Conservation (phyloP, 2,888 invertebrate genomes). For the Allygus modestus region DNA sequence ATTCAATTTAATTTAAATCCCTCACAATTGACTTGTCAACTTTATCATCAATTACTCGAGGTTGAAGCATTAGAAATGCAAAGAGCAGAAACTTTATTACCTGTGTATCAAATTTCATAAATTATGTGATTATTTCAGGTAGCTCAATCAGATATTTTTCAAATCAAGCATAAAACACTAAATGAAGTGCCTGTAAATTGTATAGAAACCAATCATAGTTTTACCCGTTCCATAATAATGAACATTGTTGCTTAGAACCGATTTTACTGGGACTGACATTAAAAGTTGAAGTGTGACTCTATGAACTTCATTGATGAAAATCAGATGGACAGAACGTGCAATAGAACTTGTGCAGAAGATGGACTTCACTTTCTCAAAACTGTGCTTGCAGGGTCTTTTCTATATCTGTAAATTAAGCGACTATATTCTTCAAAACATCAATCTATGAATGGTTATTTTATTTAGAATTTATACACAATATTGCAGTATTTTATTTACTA, state of each 20-base stretch:
- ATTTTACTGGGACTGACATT: neutral
- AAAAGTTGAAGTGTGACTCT: neutral
- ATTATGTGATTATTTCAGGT: too few relatives aligned
- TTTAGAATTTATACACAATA: conserved; percentile 16
- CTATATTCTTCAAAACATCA: neutral
- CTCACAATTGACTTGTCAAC: too few relatives aligned
- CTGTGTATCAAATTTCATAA: too few relatives aligned
- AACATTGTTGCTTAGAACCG: neutral
- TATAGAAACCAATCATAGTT: neutral
- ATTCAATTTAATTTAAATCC: too few relatives aligned
- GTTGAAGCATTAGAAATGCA: too few relatives aligned
- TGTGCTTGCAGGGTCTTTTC: conserved; percentile 41
- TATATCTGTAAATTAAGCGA: conserved; percentile 5
- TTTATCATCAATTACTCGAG: too few relatives aligned
- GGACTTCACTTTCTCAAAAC: conserved; percentile 22
- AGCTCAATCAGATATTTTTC: neutral
- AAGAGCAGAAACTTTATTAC: too few relatives aligned
- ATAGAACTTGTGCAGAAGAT: neutral
- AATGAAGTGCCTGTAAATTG: conserved; percentile 11
- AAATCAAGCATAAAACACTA: neutral
- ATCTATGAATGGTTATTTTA: conserved; percentile 15
- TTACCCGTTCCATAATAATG: neutral
- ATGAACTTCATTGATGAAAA: neutral
- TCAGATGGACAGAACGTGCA: neutral
- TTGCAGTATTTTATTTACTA: conserved; percentile 24